A percentile compares a stretch with the other conserved stretches of the same genome.
These are phyloP conservation scores for Chirona hameri DNA, from an alignment of 2,888 invertebrate species.

Conservation along the genomic window DNA sequence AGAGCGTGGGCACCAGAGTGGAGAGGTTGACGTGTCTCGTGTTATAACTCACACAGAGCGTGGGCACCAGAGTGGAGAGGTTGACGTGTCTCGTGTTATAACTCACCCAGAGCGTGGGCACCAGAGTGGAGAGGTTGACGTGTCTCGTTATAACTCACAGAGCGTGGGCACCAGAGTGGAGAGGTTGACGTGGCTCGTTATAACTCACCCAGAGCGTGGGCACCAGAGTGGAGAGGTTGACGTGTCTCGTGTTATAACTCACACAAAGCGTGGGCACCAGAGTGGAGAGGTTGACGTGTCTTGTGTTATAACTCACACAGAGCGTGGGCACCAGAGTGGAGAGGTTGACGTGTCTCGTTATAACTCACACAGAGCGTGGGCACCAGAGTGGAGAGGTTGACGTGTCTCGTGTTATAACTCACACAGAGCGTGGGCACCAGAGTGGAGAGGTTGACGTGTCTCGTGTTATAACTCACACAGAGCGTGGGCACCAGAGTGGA, in stretches of 20 bases:
- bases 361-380: no score
- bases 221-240: slow-evolving; percentile 86
- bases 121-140: slow-evolving; percentile 85
- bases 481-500: slow-evolving; percentile 86
- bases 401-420: no score
- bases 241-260: no score
- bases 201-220: no score
- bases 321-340: slow-evolving; percentile 86
- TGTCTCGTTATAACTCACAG: no score
- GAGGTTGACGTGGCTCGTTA: slow-evolving; percentile 87
- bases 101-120: slow-evolving; percentile 89
- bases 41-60: no score
- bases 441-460: slow-evolving; percentile 86
- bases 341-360: slow-evolving; percentile 87
- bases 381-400: slow-evolving; percentile 86
- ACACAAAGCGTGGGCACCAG: slow-evolving; percentile 89
- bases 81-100: slow-evolving; percentile 91
- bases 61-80: slow-evolving; percentile 84
- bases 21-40: slow-evolving; percentile 89
- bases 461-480: no score
- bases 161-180: slow-evolving; percentile 86
- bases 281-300: slow-evolving; percentile 86
- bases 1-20: slow-evolving; percentile 84
- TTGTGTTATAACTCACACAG: no score
- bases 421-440: slow-evolving; percentile 89